A percentile compares a stretch with the other conserved stretches of the same genome.
Conservation (phyloP, 2,113 vertebrate genomes). For the Lagenorhynchus albirostris region DNA sequence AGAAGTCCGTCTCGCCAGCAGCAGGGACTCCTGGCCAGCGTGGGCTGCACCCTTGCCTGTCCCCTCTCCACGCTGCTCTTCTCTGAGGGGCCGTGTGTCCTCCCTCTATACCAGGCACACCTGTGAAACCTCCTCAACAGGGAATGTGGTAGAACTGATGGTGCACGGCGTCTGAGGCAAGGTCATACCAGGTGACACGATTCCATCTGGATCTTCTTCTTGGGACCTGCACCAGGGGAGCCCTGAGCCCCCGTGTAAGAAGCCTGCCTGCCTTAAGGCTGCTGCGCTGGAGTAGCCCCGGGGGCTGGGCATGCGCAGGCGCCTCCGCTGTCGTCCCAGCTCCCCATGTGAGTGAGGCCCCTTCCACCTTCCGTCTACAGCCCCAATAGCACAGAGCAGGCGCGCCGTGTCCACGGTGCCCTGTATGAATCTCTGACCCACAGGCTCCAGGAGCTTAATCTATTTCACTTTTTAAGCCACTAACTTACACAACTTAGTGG, state of each 20-base stretch:
- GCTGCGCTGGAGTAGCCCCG: neutral
- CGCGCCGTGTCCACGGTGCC: fast-evolving
- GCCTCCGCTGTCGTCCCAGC: neutral
- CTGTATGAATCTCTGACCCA: neutral
- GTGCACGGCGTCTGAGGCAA: neutral
- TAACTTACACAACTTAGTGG: neutral
- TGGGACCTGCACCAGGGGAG: neutral
- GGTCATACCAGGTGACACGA: neutral
- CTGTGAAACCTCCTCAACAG: neutral
- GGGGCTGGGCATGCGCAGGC: neutral
- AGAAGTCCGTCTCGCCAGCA: fast-evolving
- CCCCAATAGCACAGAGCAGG: fast-evolving
- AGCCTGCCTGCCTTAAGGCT: neutral
- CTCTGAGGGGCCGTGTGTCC: neutral
- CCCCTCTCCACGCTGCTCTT: neutral
- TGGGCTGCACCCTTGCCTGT: no score
- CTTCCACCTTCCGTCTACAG: neutral
- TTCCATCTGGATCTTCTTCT: neutral
- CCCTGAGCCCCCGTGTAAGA: neutral
- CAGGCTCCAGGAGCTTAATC: neutral
- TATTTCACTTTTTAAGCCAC: neutral
- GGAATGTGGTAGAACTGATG: neutral
- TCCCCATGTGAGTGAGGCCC: neutral
- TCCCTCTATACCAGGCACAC: neutral
- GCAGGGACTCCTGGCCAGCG: neutral